These are phyloP conservation scores for Pelobates cultripes DNA, from an alignment of 2,797 vertebrate species.

Conservation along the genomic window DNA sequence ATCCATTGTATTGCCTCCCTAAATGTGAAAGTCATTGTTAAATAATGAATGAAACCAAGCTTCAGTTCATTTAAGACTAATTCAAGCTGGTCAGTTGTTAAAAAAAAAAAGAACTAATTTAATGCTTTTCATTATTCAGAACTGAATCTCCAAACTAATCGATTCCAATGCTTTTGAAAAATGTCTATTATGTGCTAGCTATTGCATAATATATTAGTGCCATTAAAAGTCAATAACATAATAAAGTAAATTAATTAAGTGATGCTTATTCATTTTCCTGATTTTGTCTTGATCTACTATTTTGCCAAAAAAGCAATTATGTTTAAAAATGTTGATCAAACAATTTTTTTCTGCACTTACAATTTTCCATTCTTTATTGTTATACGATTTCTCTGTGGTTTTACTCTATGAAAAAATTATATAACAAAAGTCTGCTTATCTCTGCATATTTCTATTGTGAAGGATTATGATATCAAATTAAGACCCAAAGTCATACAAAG, in stretches of 20 bases:
- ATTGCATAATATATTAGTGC: background rate
- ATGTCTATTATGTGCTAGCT: background rate
- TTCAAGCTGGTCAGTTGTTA: background rate
- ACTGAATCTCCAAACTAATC: background rate
- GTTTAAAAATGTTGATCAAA: too few relatives aligned
- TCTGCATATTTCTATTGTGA: too few relatives aligned
- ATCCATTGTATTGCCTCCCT: background rate
- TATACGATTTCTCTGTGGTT: too few relatives aligned
- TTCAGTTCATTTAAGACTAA: background rate
- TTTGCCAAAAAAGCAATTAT: too few relatives aligned
- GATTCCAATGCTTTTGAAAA: background rate
- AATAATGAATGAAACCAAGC: background rate
- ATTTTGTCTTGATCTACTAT: too few relatives aligned
- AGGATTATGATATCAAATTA: too few relatives aligned
- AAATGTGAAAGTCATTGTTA: background rate
- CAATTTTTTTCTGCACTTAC: too few relatives aligned
- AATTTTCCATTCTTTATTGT: too few relatives aligned
- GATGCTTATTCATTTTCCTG: background rate
- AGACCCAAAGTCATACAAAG: too few relatives aligned
- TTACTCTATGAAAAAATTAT: too few relatives aligned
- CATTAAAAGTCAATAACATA: background rate
- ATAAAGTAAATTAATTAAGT: background rate
- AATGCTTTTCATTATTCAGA: background rate
- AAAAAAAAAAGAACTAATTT: background rate
- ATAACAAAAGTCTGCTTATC: too few relatives aligned